A percentile compares a stretch with the other conserved stretches of the same genome.
Evolutionary conservation across 2,888 invertebrate species (phyloP).

Genomic region (Himalopsyche tibetana): DNA sequence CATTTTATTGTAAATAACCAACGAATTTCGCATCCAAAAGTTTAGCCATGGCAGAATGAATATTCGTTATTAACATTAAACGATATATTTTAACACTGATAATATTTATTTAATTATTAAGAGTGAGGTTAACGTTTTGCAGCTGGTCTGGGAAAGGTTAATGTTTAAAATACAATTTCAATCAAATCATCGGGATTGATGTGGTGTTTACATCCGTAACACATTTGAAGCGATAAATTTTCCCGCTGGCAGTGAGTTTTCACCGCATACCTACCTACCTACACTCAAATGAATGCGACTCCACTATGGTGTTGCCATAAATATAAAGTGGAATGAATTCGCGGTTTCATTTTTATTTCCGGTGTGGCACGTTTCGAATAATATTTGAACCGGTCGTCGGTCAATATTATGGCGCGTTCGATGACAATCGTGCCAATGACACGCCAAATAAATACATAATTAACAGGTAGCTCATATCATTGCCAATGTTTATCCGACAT

Average conservation of each 20-base stretch:
- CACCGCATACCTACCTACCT: neutral
- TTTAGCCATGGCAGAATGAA: too few relatives aligned
- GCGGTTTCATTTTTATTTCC: slow-evolving; percentile 20
- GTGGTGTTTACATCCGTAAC: slow-evolving; percentile 21
- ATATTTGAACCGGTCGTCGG: slow-evolving; percentile 18
- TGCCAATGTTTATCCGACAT: too few relatives aligned
- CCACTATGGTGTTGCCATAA: slow-evolving; percentile 8
- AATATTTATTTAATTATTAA: too few relatives aligned
- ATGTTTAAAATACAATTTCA: neutral
- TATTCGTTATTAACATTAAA: too few relatives aligned
- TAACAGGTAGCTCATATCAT: too few relatives aligned
- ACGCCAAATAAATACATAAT: slow-evolving; percentile 4
- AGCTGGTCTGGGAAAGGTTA: too few relatives aligned
- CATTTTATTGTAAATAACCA: too few relatives aligned
- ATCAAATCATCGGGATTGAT: neutral
- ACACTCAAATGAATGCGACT: neutral
- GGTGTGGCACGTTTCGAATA: slow-evolving; percentile 16
- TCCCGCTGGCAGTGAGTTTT: slow-evolving; percentile 11
- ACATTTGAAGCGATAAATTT: slow-evolving; percentile 18
- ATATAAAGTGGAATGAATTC: slow-evolving; percentile 21
- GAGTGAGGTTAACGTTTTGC: too few relatives aligned
- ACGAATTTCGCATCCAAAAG: too few relatives aligned
- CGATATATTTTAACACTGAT: too few relatives aligned
- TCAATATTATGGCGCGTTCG: slow-evolving; percentile 20
- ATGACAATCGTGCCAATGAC: slow-evolving; percentile 14